Conservation (phyloP, 1,140 invertebrate species). For the Dermatophagoides farinae region DNA sequence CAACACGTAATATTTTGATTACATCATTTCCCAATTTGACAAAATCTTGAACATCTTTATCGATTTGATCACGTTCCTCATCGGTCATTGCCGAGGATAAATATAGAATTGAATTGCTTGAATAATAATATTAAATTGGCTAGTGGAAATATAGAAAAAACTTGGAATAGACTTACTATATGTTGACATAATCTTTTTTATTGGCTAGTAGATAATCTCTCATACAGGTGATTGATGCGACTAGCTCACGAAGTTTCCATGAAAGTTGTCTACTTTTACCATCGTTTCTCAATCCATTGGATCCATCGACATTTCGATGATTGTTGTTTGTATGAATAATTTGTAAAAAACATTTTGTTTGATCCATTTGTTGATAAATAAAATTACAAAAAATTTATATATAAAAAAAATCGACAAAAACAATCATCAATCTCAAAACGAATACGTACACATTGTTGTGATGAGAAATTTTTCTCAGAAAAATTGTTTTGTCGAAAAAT, state of each 20-base stretch:
- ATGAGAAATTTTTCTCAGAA: too few species aligned
- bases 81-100: constrained; percentile 50
- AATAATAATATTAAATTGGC: constrained; percentile 4
- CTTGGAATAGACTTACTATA: constrained; percentile 31
- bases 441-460: too few species aligned
- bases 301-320: too few species aligned
- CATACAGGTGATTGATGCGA: constrained; percentile 49
- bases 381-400: too few species aligned
- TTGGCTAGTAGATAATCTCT: constrained; percentile 60
- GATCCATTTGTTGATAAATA: neutral
- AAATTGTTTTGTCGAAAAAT: neutral
- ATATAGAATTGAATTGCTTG: constrained; percentile 32
- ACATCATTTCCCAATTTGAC: constrained; percentile 55
- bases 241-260: constrained; percentile 4
- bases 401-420: too few species aligned
- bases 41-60: constrained; percentile 56
- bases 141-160: neutral
- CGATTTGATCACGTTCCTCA: constrained; percentile 58
- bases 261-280: neutral
- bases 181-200: constrained; percentile 61
- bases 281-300: neutral
- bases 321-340: neutral
- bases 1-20: constrained; percentile 47
- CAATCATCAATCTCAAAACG: too few species aligned
- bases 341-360: neutral